A percentile compares a stretch with the other conserved stretches of the same genome.
phyloP scores from a whole-genome alignment of 2,113 vertebrate genomes.

The Amphilophus citrinellus region DNA sequence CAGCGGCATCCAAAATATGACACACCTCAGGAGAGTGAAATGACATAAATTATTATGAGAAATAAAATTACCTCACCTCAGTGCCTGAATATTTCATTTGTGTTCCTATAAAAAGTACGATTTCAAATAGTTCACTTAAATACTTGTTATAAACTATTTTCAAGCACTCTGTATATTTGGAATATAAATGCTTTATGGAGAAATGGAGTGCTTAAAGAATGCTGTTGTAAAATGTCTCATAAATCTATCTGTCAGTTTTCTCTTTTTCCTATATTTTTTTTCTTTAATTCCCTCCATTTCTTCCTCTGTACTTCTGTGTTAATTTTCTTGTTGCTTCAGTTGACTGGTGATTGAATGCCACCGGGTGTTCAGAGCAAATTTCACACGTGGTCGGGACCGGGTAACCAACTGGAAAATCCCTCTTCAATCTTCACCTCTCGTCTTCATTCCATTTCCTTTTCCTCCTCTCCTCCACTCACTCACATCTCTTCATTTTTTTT shows the following conservation, averaged over 20 bases:
- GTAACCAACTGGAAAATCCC: slow-evolving; percentile 70
- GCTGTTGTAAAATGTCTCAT: background rate
- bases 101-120: background rate
- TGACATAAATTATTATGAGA: background rate
- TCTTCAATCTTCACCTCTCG: slow-evolving; percentile 60
- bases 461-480: background rate
- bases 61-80: background rate
- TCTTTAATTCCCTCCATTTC: background rate
- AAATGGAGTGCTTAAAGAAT: background rate
- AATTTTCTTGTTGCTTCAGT: slow-evolving; percentile 57
- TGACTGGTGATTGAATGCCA: slow-evolving; percentile 66
- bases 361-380: slow-evolving; percentile 69
- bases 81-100: background rate
- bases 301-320: slow-evolving; percentile 25
- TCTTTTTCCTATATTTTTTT: background rate
- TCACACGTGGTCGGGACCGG: slow-evolving; percentile 66
- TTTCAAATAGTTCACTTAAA: background rate
- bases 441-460: slow-evolving; percentile 52
- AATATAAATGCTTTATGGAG: background rate
- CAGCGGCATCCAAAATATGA: background rate
- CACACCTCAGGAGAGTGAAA: background rate
- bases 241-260: background rate
- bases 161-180: background rate
- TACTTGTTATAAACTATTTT: background rate
- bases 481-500: slow-evolving; percentile 17